Conservation (phyloP, 2,797 vertebrate species). For the Amphiprion clarkii region DNA sequence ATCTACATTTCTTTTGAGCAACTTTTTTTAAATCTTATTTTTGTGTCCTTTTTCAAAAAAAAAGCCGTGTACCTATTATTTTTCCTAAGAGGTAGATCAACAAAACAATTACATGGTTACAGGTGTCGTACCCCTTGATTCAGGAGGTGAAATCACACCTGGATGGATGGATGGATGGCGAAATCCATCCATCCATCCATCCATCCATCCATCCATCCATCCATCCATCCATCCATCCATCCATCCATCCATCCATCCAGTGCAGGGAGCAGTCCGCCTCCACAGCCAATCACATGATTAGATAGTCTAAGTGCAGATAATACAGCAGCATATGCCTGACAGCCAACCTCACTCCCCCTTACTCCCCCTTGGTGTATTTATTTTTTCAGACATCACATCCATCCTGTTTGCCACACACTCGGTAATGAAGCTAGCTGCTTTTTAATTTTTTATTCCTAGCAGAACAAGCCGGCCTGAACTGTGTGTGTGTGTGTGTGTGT, state of each 20-base stretch:
- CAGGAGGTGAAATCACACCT: constrained; percentile 67
- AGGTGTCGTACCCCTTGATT: constrained; percentile 75
- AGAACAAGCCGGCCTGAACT: neutral
- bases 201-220: too few relatives aligned
- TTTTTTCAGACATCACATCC: neutral
- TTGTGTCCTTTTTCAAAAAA: constrained; percentile 61
- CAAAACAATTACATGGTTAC: constrained; percentile 89
- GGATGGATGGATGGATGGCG: too few relatives aligned
- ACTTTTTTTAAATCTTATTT: constrained; percentile 73
- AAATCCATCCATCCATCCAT: too few relatives aligned
- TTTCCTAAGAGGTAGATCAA: constrained; percentile 97
- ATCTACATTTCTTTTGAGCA: constrained; percentile 81
- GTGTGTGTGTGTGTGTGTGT: neutral
- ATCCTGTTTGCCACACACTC: neutral
- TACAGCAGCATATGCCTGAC: neutral
- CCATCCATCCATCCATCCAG: constrained; percentile 23
- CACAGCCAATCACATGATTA: constrained; percentile 39
- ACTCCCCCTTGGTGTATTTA: neutral
- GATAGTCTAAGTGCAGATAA: constrained; percentile 19
- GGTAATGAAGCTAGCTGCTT: neutral
- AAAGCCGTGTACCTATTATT: constrained; percentile 82
- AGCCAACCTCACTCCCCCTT: neutral
- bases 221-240: neutral
- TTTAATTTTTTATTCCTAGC: neutral
- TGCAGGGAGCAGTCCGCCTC: constrained; percentile 23